These are phyloP conservation scores for Brachionus manjavacas DNA, from an alignment of 1,140 invertebrate genomes.

Conservation along the genomic window DNA sequence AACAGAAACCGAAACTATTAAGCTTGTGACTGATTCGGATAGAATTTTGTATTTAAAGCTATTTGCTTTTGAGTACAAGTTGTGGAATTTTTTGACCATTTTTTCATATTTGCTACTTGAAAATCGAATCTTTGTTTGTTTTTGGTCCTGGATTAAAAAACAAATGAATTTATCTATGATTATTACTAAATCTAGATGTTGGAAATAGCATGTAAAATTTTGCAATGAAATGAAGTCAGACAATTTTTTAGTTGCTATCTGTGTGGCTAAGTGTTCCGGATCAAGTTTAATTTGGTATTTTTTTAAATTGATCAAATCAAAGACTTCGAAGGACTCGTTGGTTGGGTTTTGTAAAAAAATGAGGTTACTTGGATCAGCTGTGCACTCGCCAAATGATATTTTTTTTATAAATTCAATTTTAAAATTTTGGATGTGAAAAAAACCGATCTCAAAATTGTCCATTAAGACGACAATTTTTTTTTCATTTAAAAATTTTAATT, in stretches of 20 bases:
- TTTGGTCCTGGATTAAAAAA: neutral
- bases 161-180: neutral
- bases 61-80: neutral
- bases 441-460: neutral
- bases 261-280: neutral
- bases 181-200: neutral
- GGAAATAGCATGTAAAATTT: neutral
- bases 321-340: neutral
- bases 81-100: slow-evolving; percentile 1
- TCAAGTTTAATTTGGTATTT: neutral
- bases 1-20: neutral
- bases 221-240: neutral
- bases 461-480: neutral
- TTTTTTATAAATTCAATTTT: neutral
- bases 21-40: neutral
- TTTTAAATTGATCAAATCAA: neutral
- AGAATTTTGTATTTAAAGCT: neutral
- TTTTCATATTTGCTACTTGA: neutral
- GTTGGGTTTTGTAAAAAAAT: neutral
- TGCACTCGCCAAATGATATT: neutral
- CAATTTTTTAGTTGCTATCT: neutral
- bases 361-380: neutral
- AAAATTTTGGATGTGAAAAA: neutral
- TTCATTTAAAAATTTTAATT: neutral
- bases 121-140: neutral